Conservation (phyloP, 1,140 invertebrate genomes). For the Sarcophaga bullata region DNA sequence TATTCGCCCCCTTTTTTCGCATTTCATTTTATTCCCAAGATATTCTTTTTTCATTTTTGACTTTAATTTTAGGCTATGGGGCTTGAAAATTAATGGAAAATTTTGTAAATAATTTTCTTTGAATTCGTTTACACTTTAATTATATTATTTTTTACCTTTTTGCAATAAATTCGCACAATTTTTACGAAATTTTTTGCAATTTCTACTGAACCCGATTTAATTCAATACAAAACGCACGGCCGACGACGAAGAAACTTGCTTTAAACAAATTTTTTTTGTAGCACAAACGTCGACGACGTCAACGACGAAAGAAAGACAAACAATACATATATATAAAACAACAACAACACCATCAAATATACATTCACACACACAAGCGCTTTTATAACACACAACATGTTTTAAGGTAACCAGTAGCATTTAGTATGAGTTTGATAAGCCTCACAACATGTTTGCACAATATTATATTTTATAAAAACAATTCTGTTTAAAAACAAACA, state of each 20-base stretch:
- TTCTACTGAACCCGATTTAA: slow-evolving; percentile 45
- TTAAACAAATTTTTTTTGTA: slow-evolving; percentile 46
- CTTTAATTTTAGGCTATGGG: too few relatives aligned
- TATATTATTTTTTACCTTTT: slow-evolving; percentile 45
- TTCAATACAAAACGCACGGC: slow-evolving; percentile 46
- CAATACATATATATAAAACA: neutral
- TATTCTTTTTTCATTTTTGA: neutral
- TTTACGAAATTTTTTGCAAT: slow-evolving; percentile 47
- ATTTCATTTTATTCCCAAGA: neutral
- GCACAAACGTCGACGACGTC: slow-evolving; percentile 38
- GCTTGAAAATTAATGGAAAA: neutral
- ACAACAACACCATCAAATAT: slow-evolving; percentile 6
- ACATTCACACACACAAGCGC: neutral
- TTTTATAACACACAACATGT: slow-evolving; percentile 28
- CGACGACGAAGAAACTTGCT: slow-evolving; percentile 47
- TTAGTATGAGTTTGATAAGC: neutral
- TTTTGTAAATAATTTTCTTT: slow-evolving; percentile 9
- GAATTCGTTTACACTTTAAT: slow-evolving; percentile 38
- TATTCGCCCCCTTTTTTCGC: neutral
- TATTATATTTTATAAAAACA: too few relatives aligned
- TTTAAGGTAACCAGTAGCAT: too few relatives aligned
- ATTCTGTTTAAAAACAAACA: too few relatives aligned
- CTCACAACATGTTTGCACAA: too few relatives aligned
- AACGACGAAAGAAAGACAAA: slow-evolving; percentile 38
- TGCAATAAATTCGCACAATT: slow-evolving; percentile 46